These are phyloP conservation scores for Aspidapion aeneum DNA, from an alignment of 2,888 invertebrate species.

Conservation along the genomic window DNA sequence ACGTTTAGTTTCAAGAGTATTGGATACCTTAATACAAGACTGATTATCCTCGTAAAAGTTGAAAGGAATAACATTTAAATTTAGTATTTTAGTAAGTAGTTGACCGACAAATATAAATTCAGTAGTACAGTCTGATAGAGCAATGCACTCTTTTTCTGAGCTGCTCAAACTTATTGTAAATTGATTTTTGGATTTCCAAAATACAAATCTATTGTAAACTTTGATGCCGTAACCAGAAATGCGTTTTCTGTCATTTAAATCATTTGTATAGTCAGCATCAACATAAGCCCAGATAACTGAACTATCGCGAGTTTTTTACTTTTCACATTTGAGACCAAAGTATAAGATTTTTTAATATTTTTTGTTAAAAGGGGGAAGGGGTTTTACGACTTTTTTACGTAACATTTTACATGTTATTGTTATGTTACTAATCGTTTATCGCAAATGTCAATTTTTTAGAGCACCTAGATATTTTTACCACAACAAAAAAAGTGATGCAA, in stretches of 20 bases:
- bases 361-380: too few relatives aligned
- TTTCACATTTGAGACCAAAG: too few relatives aligned
- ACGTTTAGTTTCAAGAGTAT: slow-evolving; percentile 19
- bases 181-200: slow-evolving; percentile 26
- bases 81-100: slow-evolving; percentile 18
- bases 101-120: slow-evolving; percentile 25
- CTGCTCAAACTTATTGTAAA: slow-evolving; percentile 21
- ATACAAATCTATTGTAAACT: slow-evolving; percentile 22
- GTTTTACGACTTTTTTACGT: too few relatives aligned
- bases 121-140: slow-evolving; percentile 22
- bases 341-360: too few relatives aligned
- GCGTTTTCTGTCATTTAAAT: slow-evolving; percentile 22
- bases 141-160: slow-evolving; percentile 26
- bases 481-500: too few relatives aligned
- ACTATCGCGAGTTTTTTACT: too few relatives aligned
- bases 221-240: slow-evolving; percentile 23
- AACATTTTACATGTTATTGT: too few relatives aligned
- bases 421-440: too few relatives aligned
- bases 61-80: slow-evolving; percentile 14
- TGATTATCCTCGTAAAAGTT: slow-evolving; percentile 14
- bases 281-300: slow-evolving; percentile 18
- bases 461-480: too few relatives aligned
- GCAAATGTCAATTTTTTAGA: too few relatives aligned
- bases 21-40: slow-evolving; percentile 18
- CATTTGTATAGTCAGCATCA: slow-evolving; percentile 27